Evolutionary conservation across 2,888 invertebrate genomes (phyloP).

Genomic region (Limnephilus rhombicus): DNA sequence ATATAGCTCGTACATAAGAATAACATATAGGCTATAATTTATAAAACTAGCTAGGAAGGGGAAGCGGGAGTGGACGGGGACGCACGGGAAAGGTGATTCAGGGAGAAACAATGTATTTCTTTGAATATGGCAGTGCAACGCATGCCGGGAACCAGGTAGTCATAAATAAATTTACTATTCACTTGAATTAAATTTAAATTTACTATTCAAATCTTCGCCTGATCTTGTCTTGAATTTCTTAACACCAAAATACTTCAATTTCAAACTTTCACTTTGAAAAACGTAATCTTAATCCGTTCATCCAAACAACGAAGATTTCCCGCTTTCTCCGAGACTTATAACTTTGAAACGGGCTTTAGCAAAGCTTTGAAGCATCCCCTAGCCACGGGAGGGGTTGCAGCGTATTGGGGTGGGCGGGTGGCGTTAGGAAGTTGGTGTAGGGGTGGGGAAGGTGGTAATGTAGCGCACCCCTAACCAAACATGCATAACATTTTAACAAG

Average conservation of each 20-base stretch:
- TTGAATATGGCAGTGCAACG: too few species aligned
- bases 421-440: background rate
- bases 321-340: background rate
- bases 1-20: too few species aligned
- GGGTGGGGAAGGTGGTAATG: constrained; percentile 10
- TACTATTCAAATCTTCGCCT: too few species aligned
- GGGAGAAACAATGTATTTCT: too few species aligned
- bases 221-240: too few species aligned
- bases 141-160: too few species aligned
- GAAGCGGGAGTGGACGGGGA: too few species aligned
- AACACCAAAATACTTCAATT: background rate
- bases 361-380: constrained; percentile 5
- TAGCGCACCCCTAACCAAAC: constrained; percentile 58
- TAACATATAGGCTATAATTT: too few species aligned
- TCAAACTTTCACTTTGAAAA: background rate
- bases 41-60: too few species aligned
- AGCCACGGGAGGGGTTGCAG: background rate
- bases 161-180: too few species aligned
- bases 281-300: background rate
- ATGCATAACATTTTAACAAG: constrained; percentile 67
- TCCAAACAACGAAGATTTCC: background rate
- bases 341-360: constrained; percentile 3
- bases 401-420: background rate
- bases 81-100: too few species aligned
- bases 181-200: too few species aligned